These are phyloP conservation scores for Patagioenas fasciata DNA, from an alignment of 2,113 vertebrate genomes.

Conservation along the genomic window DNA sequence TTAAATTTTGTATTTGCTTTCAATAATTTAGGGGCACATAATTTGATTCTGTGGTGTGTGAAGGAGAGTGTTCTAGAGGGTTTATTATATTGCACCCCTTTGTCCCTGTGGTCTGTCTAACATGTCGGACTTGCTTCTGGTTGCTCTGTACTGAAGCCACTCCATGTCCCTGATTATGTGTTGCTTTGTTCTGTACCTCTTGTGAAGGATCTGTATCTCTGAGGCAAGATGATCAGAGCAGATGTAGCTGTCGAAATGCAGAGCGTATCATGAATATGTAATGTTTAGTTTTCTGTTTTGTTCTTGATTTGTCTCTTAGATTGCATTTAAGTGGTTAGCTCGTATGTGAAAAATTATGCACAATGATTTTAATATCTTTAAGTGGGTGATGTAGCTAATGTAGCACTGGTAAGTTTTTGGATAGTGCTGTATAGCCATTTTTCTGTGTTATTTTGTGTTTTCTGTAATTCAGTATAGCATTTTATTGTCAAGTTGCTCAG, in stretches of 20 bases:
- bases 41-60: neutral
- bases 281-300: neutral
- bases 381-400: neutral
- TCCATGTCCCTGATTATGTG: neutral
- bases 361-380: neutral
- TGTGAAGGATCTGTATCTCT: neutral
- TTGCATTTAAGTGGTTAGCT: neutral
- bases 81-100: neutral
- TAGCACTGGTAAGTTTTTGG: neutral
- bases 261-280: neutral
- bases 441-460: neutral
- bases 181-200: neutral
- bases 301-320: neutral
- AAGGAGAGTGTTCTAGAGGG: neutral
- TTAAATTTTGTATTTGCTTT: neutral
- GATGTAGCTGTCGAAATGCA: neutral
- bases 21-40: neutral
- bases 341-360: neutral
- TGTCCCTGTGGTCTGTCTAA: fast-evolving
- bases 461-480: neutral
- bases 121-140: neutral
- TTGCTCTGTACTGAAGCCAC: neutral
- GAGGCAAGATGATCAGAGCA: neutral
- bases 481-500: neutral
- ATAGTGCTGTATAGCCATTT: neutral